Evolutionary conservation across 2,113 vertebrate species (phyloP).

Genomic region (Brachyhypopomus occidentalis): DNA sequence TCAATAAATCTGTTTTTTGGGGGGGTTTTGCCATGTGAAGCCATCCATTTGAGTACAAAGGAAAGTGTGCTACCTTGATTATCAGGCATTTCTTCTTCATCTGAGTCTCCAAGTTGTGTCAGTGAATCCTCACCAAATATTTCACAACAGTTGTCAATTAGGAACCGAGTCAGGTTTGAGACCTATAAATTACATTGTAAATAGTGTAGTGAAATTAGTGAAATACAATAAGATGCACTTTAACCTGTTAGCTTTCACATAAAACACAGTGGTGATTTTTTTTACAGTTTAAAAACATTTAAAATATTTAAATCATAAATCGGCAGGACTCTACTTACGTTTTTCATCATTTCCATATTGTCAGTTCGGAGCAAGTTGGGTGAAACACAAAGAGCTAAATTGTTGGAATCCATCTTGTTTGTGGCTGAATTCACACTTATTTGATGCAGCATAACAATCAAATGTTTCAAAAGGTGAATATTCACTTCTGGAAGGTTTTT

Average conservation of each 20-base stretch:
- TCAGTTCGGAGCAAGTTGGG: slow-evolving; percentile 77
- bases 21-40: not conserved
- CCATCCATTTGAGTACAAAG: not conserved
- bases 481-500: slow-evolving; percentile 76
- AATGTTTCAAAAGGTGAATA: slow-evolving; percentile 64
- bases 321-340: slow-evolving; percentile 66
- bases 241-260: not conserved
- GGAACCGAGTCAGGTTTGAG: slow-evolving; percentile 77
- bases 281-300: no score
- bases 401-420: slow-evolving; percentile 82
- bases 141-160: slow-evolving; percentile 80
- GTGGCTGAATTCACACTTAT: slow-evolving; percentile 66
- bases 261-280: not conserved
- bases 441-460: slow-evolving; percentile 67
- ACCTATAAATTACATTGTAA: slow-evolving; percentile 66
- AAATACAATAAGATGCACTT: not conserved
- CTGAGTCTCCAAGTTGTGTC: slow-evolving; percentile 54
- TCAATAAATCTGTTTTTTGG: not conserved
- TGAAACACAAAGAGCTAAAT: slow-evolving; percentile 81
- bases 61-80: slow-evolving; percentile 73
- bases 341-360: slow-evolving; percentile 69
- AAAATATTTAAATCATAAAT: no score
- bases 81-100: slow-evolving; percentile 73
- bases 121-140: slow-evolving; percentile 76
- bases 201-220: not conserved